Base-by-base conservation (phyloP, 2,888 invertebrate genomes). In the Oligia strigilis region DNA sequence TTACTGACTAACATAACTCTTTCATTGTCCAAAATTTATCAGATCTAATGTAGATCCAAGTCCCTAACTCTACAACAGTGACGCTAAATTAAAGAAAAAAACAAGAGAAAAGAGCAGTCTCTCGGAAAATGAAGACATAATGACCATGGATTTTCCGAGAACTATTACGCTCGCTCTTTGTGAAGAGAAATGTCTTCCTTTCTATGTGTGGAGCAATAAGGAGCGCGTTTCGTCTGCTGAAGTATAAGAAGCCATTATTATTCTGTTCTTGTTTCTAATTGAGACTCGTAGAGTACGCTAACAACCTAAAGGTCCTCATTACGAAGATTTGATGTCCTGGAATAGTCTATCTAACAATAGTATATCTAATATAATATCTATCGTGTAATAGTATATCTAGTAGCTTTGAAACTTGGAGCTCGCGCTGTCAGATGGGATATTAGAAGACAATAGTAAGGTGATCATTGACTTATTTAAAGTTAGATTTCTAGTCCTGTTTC, bases 91-190 rank as follows among this genome's bases (percentile, higher is more conserved):
- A 66, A 36, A 36, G 4, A 49, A 62, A n/a, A 46, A 58, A 62
- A 78, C 43, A 52, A 43, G 36, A 64, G 52, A 70, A 79, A 65
- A 55, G 49, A 67, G 17, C 43, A 79, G n/a, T 52, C 52, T 82
- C 60, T 40, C 5, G 52, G 79, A 70, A 79, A 84, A 73, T 52
- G 8, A 72, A 82, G 67, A n/a, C 62, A 3, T 72, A 78, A 77
- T 82, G 60, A 79, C 65, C 72, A 55, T 55, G 49, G 64, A 79
- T 73, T 84, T 78, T 78, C 84, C 65, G 52, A 79, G 80, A 82
- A 84, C 65, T 65, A 84, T 73, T 73, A 13, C 58, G 64, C 60
- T 60, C 52, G 69, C 58, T 60, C 52, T 65, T 73, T 60, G 43
- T 52, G 43, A 70, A 69, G 36, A 84, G 43, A 49, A 79, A 79